These are phyloP conservation scores for Etia nguti DNA, from an alignment of 2,113 vertebrate genomes.

Conservation along the genomic window DNA sequence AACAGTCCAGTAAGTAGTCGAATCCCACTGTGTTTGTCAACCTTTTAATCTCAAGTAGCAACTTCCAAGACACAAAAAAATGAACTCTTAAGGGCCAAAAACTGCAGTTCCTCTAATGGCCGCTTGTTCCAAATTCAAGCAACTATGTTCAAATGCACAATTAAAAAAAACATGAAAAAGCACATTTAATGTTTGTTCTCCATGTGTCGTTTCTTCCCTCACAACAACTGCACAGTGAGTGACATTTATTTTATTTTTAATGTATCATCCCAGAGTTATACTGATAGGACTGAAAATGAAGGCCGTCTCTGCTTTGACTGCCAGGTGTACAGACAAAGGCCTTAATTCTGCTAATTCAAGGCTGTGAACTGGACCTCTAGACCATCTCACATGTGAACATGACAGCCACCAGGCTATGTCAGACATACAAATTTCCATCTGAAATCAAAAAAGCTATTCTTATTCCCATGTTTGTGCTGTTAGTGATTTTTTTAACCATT, in stretches of 20 bases:
- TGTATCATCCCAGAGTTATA: not conserved
- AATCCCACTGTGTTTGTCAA: not conserved
- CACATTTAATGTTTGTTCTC: not conserved
- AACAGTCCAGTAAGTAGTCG: not conserved
- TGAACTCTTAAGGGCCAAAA: not conserved
- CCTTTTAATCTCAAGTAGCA: not conserved
- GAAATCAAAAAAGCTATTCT: not conserved
- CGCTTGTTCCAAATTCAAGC: not conserved
- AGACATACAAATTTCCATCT: not conserved
- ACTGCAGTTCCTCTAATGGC: not conserved
- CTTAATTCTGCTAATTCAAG: not conserved
- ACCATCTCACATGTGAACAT: not conserved
- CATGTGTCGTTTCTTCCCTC: not conserved
- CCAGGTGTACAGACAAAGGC: not conserved
- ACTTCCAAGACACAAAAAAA: not conserved
- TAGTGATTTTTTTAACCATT: not conserved
- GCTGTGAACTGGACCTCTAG: not conserved
- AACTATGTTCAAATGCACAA: not conserved
- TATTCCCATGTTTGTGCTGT: not conserved
- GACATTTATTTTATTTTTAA: not conserved
- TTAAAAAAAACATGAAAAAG: not conserved
- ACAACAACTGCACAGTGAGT: not conserved
- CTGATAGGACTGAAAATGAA: not conserved
- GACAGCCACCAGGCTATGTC: not conserved
- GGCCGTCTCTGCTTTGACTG: not conserved